These are phyloP conservation scores for Zele albiditarsus DNA, from an alignment of 2,888 invertebrate species.

Conservation along the genomic window DNA sequence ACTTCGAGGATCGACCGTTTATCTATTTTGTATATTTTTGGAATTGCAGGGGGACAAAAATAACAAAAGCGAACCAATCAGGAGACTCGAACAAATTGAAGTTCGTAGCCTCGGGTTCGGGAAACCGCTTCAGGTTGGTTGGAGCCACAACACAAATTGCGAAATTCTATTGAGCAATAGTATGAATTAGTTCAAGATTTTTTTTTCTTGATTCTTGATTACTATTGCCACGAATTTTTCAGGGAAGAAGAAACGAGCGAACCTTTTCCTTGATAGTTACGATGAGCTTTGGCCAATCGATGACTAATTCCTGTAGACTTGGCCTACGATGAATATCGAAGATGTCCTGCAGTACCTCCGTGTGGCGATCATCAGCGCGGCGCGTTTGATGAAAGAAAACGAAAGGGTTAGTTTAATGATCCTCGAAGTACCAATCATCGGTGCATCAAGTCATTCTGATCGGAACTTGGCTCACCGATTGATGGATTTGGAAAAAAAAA, in stretches of 20 bases:
- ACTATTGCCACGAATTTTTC: background rate
- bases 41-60: conserved; percentile 28
- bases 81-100: conserved; percentile 21
- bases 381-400: conserved; percentile 29
- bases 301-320: conserved; percentile 82
- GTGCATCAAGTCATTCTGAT: conserved; percentile 17
- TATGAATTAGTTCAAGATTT: background rate
- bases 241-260: conserved; percentile 67
- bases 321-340: conserved; percentile 81
- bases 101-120: conserved; percentile 20
- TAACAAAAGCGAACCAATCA: conserved; percentile 25
- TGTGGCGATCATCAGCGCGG: conserved; percentile 45
- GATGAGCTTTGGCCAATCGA: conserved; percentile 85
- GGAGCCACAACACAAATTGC: conserved; percentile 17
- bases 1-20: conserved; percentile 44
- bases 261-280: conserved; percentile 81
- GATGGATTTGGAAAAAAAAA: conserved; percentile 20
- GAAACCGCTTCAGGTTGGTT: conserved; percentile 19
- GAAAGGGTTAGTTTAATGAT: conserved; percentile 35
- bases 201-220: background rate
- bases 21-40: conserved; percentile 16
- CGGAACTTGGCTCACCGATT: conserved; percentile 25
- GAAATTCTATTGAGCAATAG: conserved; percentile 15
- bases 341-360: conserved; percentile 78
- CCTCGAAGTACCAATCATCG: conserved; percentile 42